Conservation (phyloP, 2,113 vertebrate species). For the Brachypteracias leptosomus region DNA sequence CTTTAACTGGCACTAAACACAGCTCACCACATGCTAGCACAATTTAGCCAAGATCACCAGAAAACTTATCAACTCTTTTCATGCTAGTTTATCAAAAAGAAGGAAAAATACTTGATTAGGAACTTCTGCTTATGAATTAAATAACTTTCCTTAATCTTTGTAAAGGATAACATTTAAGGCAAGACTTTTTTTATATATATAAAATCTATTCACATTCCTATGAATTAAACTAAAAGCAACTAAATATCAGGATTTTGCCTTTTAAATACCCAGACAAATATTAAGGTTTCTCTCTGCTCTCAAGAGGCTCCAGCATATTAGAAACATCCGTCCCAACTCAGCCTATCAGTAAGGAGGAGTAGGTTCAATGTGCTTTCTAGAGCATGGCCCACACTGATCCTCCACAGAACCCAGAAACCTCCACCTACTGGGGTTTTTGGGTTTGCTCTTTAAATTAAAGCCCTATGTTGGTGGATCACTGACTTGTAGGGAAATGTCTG, state of each 20-base stretch:
- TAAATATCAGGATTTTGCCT: background rate
- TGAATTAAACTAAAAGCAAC: background rate
- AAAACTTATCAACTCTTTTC: background rate
- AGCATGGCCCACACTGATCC: background rate
- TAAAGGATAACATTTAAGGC: background rate
- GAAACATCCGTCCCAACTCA: background rate
- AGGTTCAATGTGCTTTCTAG: rapidly evolving
- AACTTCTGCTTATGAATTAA: background rate
- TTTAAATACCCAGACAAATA: background rate
- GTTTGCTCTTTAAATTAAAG: background rate
- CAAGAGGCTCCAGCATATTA: background rate
- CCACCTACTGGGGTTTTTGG: rapidly evolving
- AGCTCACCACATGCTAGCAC: background rate
- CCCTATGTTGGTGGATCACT: background rate
- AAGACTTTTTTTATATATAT: background rate
- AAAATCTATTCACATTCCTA: background rate
- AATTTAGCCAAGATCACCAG: background rate
- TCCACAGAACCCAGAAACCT: background rate
- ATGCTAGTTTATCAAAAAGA: background rate
- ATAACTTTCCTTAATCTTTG: background rate
- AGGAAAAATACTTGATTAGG: background rate
- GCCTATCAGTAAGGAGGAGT: too few relatives aligned
- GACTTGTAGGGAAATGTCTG: background rate
- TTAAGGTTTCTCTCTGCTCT: background rate
- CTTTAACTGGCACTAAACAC: background rate